A percentile compares a stretch with the other conserved stretches of the same genome.
Conservation (phyloP, 2,888 invertebrate species). For the Cosmorhoe ocellata region DNA sequence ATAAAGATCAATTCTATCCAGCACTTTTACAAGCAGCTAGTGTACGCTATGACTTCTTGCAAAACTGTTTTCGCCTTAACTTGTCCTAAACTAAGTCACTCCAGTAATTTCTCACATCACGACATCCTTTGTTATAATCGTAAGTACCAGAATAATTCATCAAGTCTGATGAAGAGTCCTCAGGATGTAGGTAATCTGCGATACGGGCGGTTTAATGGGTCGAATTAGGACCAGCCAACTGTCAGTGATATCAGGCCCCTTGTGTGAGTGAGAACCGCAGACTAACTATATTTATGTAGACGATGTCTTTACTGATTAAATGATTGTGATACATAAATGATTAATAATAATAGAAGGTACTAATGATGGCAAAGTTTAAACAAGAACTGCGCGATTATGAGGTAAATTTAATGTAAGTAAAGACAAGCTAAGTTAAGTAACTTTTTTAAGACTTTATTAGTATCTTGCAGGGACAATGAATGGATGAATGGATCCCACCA, state of each 20-base stretch:
- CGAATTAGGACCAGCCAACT: slow-evolving; percentile 53
- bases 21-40: too few species aligned
- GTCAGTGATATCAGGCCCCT: slow-evolving; percentile 29
- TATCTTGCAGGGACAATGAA: slow-evolving; percentile 11
- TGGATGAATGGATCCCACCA: slow-evolving; percentile 18
- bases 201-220: slow-evolving; percentile 71
- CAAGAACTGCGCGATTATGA: too few species aligned
- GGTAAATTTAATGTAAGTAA: too few species aligned
- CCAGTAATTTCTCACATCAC: slow-evolving; percentile 25
- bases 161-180: slow-evolving; percentile 38
- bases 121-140: slow-evolving; percentile 31
- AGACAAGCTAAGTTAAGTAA: too few species aligned
- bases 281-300: background rate
- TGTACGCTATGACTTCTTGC: too few species aligned
- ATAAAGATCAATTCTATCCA: too few species aligned
- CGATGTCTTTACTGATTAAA: background rate
- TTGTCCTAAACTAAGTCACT: slow-evolving; percentile 2
- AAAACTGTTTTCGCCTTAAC: too few species aligned
- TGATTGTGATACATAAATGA: background rate
- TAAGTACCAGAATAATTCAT: slow-evolving; percentile 34
- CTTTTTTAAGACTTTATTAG: too few species aligned
- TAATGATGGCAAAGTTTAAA: too few species aligned
- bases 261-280: background rate
- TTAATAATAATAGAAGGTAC: too few species aligned
- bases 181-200: slow-evolving; percentile 70